A percentile compares a stretch with the other conserved stretches of the same genome.
Evolutionary conservation across 2,888 invertebrate genomes (phyloP).

Genomic region (Tenthredo mesomela): DNA sequence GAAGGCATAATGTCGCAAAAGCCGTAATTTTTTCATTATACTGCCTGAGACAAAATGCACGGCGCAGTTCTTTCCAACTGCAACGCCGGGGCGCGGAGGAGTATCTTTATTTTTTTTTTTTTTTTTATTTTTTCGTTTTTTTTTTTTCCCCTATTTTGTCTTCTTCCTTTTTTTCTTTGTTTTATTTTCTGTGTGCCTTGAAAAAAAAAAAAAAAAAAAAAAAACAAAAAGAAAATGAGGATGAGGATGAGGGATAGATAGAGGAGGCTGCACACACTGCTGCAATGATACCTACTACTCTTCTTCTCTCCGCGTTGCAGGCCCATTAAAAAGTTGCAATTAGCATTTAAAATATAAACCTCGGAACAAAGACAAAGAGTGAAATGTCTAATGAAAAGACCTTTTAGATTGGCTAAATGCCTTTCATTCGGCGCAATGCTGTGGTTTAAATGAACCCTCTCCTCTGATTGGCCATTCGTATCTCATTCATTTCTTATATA

Average conservation of each 20-base stretch:
- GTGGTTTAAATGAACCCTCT: constrained; percentile 71
- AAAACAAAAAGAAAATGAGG: no score
- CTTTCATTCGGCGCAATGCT: constrained; percentile 69
- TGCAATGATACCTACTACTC: constrained; percentile 52
- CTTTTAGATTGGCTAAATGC: constrained; percentile 76
- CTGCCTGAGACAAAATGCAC: constrained; percentile 66
- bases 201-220: background rate
- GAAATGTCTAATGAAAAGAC: constrained; percentile 76
- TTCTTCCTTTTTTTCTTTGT: constrained; percentile 9
- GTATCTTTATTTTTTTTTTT: constrained; percentile 12
- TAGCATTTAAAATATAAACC: constrained; percentile 76
- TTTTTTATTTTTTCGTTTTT: background rate
- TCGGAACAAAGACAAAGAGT: constrained; percentile 70
- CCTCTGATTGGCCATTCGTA: constrained; percentile 69
- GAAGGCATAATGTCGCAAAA: constrained; percentile 66
- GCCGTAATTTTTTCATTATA: constrained; percentile 71
- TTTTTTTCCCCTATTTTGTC: background rate
- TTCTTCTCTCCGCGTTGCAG: constrained; percentile 56
- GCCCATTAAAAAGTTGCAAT: constrained; percentile 76
- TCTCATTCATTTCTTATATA: constrained; percentile 31
- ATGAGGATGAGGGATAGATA: constrained; percentile 7
- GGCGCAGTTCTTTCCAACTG: background rate
- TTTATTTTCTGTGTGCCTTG: constrained; percentile 39
- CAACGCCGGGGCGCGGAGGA: constrained; percentile 35
- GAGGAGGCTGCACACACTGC: background rate